A percentile compares a stretch with the other conserved stretches of the same genome.
Evolutionary conservation across 2,888 invertebrate species (phyloP).

Genomic region (Gibbula magus): DNA sequence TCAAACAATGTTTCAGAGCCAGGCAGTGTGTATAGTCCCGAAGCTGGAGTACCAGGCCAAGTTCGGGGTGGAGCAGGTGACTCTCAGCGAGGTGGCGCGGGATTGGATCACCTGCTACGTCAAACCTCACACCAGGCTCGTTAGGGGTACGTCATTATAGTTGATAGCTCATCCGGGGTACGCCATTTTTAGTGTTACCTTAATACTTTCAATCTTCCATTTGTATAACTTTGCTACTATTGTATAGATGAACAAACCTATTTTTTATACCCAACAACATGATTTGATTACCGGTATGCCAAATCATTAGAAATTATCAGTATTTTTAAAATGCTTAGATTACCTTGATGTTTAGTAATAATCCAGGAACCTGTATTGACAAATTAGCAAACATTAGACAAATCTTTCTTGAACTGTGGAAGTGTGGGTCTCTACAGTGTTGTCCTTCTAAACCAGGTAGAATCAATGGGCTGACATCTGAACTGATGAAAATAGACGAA

Average conservation of each 20-base stretch:
- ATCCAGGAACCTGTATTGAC: too few species aligned
- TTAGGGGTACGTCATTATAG: constrained; percentile 65
- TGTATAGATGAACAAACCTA: too few species aligned
- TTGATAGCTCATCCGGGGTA: constrained; percentile 63
- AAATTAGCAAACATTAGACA: too few species aligned
- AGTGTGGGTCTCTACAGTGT: too few species aligned
- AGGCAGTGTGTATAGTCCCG: constrained; percentile 53
- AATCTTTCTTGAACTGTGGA: too few species aligned
- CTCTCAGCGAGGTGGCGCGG: constrained; percentile 54
- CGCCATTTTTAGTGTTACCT: neutral
- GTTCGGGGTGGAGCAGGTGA: constrained; percentile 62
- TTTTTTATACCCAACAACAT: too few species aligned
- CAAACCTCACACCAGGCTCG: constrained; percentile 57
- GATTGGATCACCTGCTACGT: constrained; percentile 63
- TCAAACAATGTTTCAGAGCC: constrained; percentile 34
- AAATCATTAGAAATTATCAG: too few species aligned
- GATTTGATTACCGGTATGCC: too few species aligned
- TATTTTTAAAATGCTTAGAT: too few species aligned
- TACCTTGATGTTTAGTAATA: too few species aligned
- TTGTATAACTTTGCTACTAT: too few species aligned
- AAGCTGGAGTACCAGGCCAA: constrained; percentile 68
- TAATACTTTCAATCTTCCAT: too few species aligned
- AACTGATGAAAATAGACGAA: constrained; percentile 63
- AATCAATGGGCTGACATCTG: constrained; percentile 57
- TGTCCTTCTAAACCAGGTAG: constrained; percentile 42